These are phyloP conservation scores for Pelobates cultripes DNA, from an alignment of 2,797 vertebrate genomes.

Conservation along the genomic window DNA sequence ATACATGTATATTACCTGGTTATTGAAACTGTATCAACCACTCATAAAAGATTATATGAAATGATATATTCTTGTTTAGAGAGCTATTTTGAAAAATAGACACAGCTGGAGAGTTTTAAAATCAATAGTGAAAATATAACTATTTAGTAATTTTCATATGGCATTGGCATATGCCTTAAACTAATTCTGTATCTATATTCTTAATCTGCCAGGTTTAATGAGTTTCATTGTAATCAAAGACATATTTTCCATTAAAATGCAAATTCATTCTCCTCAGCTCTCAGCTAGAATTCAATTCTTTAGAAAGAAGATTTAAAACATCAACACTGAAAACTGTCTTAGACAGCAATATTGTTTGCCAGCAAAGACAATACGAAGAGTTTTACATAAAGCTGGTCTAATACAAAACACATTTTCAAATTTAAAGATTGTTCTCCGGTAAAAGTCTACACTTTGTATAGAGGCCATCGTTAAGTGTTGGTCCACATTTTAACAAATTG, in stretches of 20 bases:
- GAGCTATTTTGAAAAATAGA: conserved; percentile 38
- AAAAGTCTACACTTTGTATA: conserved; percentile 44
- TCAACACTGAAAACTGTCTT: conserved; percentile 48
- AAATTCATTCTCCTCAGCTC: conserved; percentile 55
- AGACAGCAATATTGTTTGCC: conserved; percentile 51
- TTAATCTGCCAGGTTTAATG: conserved; percentile 57
- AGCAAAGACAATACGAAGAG: conserved; percentile 50
- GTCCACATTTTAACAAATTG: conserved; percentile 32
- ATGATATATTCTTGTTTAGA: conserved; percentile 26
- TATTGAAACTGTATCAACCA: not conserved
- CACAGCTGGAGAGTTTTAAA: conserved; percentile 20
- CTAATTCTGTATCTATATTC: conserved; percentile 36
- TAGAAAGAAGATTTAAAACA: conserved; percentile 54
- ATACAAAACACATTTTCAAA: conserved; percentile 54
- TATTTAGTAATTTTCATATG: conserved; percentile 40
- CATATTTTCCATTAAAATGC: conserved; percentile 55
- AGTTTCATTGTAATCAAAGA: conserved; percentile 55
- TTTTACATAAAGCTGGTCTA: conserved; percentile 33
- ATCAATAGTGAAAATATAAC: conserved; percentile 11
- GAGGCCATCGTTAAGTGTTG: conserved; percentile 40
- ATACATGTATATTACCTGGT: not conserved
- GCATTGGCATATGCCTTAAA: conserved; percentile 42
- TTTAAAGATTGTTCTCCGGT: conserved; percentile 56
- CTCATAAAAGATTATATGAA: not conserved
- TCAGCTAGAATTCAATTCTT: conserved; percentile 16